Evolutionary conservation across 2,113 vertebrate genomes (phyloP), one percentile per base, ranked within the genome.

Genomic region (Forbesichthys agassizii): DNA sequence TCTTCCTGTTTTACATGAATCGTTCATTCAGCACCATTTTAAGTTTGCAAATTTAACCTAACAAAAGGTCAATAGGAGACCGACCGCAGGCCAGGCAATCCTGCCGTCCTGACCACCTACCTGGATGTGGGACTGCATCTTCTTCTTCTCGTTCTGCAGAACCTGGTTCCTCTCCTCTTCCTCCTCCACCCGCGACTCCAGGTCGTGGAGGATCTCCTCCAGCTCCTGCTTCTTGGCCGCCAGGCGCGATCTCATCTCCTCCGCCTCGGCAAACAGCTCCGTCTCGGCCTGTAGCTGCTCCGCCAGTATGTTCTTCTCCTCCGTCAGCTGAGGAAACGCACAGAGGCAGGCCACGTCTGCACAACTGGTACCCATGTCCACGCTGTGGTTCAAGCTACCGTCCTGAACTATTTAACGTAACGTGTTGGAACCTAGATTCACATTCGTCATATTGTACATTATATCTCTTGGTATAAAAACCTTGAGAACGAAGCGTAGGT

Each of bases 221-320:
- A 99, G 11, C 64, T 98, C 97, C 64, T 99, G 98, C 65, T 99
- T 99, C 80, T 98, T 96, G 1, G 96, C 95, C 10, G 97, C 96
- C 11, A 99, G 86, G 3, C 97, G 95, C 33, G 96, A 96, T 68
- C 98, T 93, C 96, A 99, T 99, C 93, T 99, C 97, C 73, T 99
- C 98, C 0, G 96, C 96, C 79, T 99, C 98, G 0, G 96, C 96
- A 46, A 98, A 99, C 70, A 99, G 94, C 90, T 99, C 98, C 0
- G 96, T 99, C 92, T 99, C 98, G 0, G 98, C 98, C 55, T 99
- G 97, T 0, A 99, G 92, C 61, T 99, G 98, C 84, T 99, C 97
- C 2, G 97, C 96, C 13, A 99, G 93, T 81, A 99, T 99, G 55
- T 96, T 98, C 91, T 99, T 99, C 90, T 99, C 97, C 83, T 99